phyloP scores from a whole-genome alignment of 2,113 vertebrate species.

The Solea solea region DNA sequence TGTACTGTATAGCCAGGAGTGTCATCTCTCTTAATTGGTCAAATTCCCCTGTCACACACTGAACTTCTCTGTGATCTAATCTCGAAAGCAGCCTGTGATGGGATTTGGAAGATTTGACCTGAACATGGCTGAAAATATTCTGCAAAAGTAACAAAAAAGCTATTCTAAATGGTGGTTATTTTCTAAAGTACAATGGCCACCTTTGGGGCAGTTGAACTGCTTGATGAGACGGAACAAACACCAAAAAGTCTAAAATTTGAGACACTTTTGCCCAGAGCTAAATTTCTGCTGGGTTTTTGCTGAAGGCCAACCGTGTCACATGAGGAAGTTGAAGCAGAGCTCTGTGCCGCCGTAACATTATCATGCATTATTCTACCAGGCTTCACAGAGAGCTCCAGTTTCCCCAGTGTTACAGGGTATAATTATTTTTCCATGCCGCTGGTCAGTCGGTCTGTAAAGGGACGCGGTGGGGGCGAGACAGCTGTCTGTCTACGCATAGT shows the following conservation, averaged over 20 bases:
- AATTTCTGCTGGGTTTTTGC: slow-evolving; percentile 12
- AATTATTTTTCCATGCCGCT: slow-evolving; percentile 1
- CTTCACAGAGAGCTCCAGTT: slow-evolving; percentile 14
- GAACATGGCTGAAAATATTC: not conserved
- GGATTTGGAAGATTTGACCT: too few relatives aligned
- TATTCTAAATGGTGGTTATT: slow-evolving; percentile 3
- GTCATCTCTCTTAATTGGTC: too few relatives aligned
- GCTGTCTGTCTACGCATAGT: slow-evolving; percentile 86
- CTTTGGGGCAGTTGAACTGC: slow-evolving; percentile 52
- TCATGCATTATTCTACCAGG: slow-evolving; percentile 17
- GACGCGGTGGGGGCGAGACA: slow-evolving; percentile 30
- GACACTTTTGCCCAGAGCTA: slow-evolving; percentile 13
- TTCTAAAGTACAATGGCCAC: slow-evolving; percentile 39
- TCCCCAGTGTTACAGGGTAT: slow-evolving; percentile 1
- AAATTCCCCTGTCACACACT: too few relatives aligned
- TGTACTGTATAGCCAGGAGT: too few relatives aligned
- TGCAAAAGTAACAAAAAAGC: not conserved
- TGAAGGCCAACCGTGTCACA: slow-evolving; percentile 42
- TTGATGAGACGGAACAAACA: slow-evolving; percentile 32
- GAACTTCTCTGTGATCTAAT: too few relatives aligned
- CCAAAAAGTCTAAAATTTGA: slow-evolving; percentile 35
- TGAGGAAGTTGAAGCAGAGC: slow-evolving; percentile 32
- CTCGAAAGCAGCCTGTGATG: too few relatives aligned
- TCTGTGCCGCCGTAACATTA: slow-evolving; percentile 10
- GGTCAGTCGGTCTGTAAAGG: slow-evolving; percentile 3